These are phyloP conservation scores for Exocentrus adspersus DNA, from an alignment of 2,888 invertebrate species.

Conservation along the genomic window DNA sequence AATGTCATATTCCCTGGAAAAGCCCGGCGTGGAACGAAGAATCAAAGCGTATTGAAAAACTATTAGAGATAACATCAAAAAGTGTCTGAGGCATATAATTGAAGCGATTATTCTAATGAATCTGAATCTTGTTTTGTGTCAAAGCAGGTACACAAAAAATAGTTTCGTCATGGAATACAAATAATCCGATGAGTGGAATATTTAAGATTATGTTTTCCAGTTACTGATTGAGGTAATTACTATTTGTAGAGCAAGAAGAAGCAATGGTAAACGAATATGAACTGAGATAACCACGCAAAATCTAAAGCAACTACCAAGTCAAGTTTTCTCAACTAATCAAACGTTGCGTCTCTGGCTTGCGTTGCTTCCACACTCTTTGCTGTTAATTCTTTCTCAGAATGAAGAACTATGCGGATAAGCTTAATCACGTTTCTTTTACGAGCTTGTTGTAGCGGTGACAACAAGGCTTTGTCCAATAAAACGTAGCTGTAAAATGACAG, in stretches of 20 bases:
- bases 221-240: too few species aligned
- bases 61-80: not conserved
- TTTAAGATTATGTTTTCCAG: too few species aligned
- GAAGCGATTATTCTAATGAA: not conserved
- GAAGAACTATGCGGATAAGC: conserved; percentile 6
- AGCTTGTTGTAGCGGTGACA: not conserved
- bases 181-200: too few species aligned
- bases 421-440: not conserved
- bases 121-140: not conserved
- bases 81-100: not conserved
- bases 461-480: not conserved
- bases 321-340: too few species aligned
- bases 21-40: not conserved
- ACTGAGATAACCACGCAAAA: too few species aligned
- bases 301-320: too few species aligned
- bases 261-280: too few species aligned
- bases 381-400: conserved; percentile 7
- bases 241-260: too few species aligned
- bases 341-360: not conserved
- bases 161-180: too few species aligned
- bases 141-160: too few species aligned
- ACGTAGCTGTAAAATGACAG: not conserved
- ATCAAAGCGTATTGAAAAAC: not conserved
- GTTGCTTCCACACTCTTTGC: not conserved
- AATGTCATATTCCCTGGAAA: conserved; percentile 1